Percentiles rank a stretch among this genome's conserved stretches.
Evolutionary conservation across 2,888 invertebrate genomes (phyloP).

Genomic region (Stegana nigrithorax): DNA sequence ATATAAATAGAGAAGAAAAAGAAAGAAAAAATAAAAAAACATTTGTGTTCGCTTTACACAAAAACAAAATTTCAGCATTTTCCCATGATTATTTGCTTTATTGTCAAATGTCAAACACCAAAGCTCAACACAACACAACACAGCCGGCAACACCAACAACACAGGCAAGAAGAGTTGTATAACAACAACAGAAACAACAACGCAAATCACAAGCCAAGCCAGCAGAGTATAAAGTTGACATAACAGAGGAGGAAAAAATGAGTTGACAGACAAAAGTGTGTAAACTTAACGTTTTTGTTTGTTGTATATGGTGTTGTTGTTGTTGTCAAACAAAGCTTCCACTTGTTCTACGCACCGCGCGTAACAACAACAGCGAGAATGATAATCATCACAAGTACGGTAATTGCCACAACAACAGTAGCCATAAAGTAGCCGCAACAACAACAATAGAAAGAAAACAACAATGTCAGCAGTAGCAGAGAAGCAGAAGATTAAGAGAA

Average conservation of each 20-base stretch:
- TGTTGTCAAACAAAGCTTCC: constrained; percentile 30
- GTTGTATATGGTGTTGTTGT: constrained; percentile 25
- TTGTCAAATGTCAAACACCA: constrained; percentile 29
- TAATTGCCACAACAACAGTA: constrained; percentile 29
- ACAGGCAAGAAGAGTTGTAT: too few relatives aligned
- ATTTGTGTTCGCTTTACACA: too few relatives aligned
- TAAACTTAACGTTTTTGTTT: constrained; percentile 22
- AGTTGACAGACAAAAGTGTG: constrained; percentile 4
- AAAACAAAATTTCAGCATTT: constrained; percentile 24
- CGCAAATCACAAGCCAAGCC: not conserved
- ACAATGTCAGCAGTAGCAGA: not conserved
- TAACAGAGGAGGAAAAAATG: not conserved
- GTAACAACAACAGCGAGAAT: constrained; percentile 34
- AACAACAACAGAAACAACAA: not conserved
- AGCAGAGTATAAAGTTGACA: not conserved
- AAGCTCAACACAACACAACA: constrained; percentile 3
- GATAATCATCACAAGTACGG: constrained; percentile 25
- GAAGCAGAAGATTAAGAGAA: not conserved
- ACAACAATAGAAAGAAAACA: not conserved
- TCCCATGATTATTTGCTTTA: constrained; percentile 37
- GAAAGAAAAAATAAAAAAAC: too few relatives aligned
- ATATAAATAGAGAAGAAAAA: too few relatives aligned
- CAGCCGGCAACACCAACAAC: constrained; percentile 3
- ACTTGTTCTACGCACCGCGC: constrained; percentile 51
- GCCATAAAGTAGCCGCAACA: not conserved